Conservation (phyloP, 2,888 invertebrate genomes). For the Caenorhabditis panamensis region DNA sequence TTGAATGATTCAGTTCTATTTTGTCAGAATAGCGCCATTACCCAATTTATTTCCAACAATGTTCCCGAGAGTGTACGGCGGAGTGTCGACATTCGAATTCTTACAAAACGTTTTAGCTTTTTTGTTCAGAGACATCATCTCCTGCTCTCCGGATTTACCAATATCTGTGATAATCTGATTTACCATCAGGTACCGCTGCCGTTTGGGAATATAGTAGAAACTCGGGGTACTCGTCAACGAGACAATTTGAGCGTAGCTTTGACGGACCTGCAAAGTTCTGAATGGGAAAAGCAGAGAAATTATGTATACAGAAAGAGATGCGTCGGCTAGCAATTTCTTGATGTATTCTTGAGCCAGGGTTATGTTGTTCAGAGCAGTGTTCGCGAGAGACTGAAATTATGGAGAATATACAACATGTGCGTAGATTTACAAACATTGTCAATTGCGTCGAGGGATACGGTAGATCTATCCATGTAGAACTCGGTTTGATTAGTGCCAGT, state of each 20-base stretch:
- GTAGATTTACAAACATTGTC: too few relatives aligned
- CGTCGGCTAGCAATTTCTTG: constrained; percentile 11
- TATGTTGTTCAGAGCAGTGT: constrained; percentile 29
- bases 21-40: constrained; percentile 40
- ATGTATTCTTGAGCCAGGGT: constrained; percentile 44
- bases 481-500: constrained; percentile 12
- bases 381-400: constrained; percentile 34
- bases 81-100: constrained; percentile 51
- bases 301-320: constrained; percentile 23
- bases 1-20: constrained; percentile 1
- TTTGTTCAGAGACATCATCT: constrained; percentile 32
- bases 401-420: neutral
- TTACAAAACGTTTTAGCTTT: constrained; percentile 39
- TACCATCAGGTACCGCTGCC: constrained; percentile 46
- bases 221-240: constrained; percentile 32
- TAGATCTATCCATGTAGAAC: constrained; percentile 23
- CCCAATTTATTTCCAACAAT: constrained; percentile 46
- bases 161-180: constrained; percentile 46
- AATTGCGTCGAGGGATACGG: constrained; percentile 28
- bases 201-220: constrained; percentile 55
- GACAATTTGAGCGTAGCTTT: constrained; percentile 35
- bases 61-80: constrained; percentile 53
- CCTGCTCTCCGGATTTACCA: constrained; percentile 8
- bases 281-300: neutral
- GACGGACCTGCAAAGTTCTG: constrained; percentile 25